phyloP scores from a whole-genome alignment of 2,113 vertebrate genomes.

The Myiagra hebetior region DNA sequence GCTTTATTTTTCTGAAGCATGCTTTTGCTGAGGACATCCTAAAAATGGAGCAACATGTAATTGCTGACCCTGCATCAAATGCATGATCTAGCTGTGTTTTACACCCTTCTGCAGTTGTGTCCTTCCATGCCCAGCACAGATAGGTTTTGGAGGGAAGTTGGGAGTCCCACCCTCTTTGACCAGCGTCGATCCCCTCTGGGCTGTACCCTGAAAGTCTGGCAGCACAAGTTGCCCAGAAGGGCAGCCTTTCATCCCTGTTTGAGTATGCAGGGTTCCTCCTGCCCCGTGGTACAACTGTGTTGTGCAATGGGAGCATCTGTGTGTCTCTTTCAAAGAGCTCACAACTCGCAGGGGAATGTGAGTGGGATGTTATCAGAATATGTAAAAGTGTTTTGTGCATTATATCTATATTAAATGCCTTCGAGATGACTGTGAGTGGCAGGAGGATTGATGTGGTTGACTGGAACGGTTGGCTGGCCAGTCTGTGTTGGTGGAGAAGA shows the following conservation, averaged over 20 bases:
- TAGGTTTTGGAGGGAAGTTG: background rate
- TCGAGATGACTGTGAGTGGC: background rate
- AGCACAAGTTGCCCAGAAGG: background rate
- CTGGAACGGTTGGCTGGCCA: background rate
- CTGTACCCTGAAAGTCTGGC: background rate
- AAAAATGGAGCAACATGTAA: background rate
- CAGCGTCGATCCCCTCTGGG: accelerated
- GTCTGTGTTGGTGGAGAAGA: background rate
- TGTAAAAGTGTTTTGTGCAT: background rate
- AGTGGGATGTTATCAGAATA: background rate
- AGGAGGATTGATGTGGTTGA: background rate
- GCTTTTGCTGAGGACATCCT: background rate
- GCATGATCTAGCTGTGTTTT: background rate
- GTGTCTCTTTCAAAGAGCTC: background rate
- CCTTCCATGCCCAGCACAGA: background rate
- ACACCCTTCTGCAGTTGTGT: background rate
- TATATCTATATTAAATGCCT: background rate
- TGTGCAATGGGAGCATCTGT: background rate
- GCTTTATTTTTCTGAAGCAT: background rate
- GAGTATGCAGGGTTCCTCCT: background rate
- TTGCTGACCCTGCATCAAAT: background rate
- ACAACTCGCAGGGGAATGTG: background rate
- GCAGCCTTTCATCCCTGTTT: background rate
- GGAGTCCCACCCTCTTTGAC: background rate
- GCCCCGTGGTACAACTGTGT: background rate